Base-by-base conservation (phyloP, 2,888 invertebrate genomes). In the Drosophila anomalata region DNA sequence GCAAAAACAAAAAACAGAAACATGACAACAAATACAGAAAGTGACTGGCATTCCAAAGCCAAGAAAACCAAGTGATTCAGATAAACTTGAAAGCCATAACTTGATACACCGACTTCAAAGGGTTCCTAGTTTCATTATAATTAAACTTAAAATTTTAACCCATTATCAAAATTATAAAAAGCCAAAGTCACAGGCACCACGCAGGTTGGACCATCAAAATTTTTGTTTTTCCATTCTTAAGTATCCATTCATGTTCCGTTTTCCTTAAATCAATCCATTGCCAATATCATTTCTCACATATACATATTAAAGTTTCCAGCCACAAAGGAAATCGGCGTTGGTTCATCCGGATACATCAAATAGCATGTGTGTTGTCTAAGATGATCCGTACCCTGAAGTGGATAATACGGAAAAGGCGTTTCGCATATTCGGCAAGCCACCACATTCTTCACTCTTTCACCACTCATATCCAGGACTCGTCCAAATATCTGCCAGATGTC, bases 21-120 rank as follows among this genome's bases (percentile, higher is more conserved):
- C 50, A 69, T 29, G 65, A 65, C 55, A 66, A 47, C 17, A 52
- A 47, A 2, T 39, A 14, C 39, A 24, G 20, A 17, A 20, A 17
- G 36, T 9, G 41, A 20, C 41, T 6, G 39, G 14, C n/a, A 39
- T 39, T 39, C 8, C 7, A 39, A 14, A 39, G 6, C 11, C 14
- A 39, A 39, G n/a, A 14, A 3, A 33, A 33, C 29, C 29, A 33
- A 33, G 14, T 17, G 17, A 17, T 17, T 1, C 33, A 29, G 33
- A 36, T n/a, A 36, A 7, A 12, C 5, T 12, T 29, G 2, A 1
- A 26, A 26, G 29, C 7, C 4, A n/a, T 36, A 36, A n/a, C 12
- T 33, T 33, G 4, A 33, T 33, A 4, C 12, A 31, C 9, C 33
- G 4, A 5, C 36, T n/a, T 36, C n/a, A n/a, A 36, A 36, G 2